Evolutionary conservation across 92 coral and sea anemone species (phyloP).

Genomic region (Umimayanthus chanpuru): DNA sequence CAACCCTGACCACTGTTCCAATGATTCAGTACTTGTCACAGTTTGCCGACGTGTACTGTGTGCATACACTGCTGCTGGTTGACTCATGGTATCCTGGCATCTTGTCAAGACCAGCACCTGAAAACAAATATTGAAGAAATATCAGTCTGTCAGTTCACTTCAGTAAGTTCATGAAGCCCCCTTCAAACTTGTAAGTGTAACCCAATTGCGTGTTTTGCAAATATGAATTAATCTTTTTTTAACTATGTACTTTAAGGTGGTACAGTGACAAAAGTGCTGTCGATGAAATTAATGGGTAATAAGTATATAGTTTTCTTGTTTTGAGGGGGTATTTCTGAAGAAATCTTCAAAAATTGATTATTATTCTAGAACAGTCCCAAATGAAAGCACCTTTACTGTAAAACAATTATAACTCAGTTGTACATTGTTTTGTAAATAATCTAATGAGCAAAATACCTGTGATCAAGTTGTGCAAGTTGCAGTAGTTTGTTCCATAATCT

Average conservation of each 20-base stretch:
- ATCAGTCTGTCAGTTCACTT: no score
- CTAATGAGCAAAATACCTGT: constrained; percentile 66
- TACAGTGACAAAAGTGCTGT: no score
- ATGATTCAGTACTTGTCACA: constrained; percentile 72
- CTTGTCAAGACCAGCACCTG: constrained; percentile 91
- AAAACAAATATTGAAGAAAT: neutral
- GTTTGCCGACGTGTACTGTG: constrained; percentile 80
- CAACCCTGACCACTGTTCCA: neutral
- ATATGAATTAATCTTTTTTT: no score
- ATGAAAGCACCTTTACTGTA: neutral
- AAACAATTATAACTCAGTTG: neutral
- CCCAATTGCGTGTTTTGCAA: no score
- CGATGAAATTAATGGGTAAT: no score
- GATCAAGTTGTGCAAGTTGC: constrained; percentile 91
- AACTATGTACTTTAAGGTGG: no score
- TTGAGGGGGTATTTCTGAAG: no score
- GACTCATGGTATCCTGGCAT: constrained; percentile 72
- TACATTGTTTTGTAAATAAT: neutral
- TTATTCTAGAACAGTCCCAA: neutral
- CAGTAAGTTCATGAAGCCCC: no score
- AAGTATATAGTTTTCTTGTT: no score
- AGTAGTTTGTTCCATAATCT: constrained; percentile 95
- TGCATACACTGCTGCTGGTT: constrained; percentile 67
- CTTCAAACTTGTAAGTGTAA: no score
- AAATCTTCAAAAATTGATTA: no score